Conservation (phyloP, 2,797 vertebrate genomes). For the Cryptoprocta ferox region DNA sequence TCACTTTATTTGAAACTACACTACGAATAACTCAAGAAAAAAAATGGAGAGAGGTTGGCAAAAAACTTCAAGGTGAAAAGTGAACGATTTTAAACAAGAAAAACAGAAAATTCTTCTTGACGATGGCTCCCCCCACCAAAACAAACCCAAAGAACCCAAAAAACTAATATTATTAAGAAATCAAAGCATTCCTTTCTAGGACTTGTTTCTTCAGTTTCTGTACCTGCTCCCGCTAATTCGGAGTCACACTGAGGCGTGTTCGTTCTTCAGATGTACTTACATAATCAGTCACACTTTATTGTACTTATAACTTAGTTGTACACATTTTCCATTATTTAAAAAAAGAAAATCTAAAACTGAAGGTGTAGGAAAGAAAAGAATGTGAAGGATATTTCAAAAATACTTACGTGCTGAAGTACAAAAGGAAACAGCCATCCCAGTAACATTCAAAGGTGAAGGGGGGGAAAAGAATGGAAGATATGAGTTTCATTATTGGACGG, state of each 20-base stretch:
- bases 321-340: background rate
- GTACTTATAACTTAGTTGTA: background rate
- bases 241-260: background rate
- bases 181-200: background rate
- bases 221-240: background rate
- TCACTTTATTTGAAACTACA: background rate
- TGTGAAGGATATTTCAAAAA: slow-evolving; percentile 57
- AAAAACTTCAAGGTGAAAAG: background rate
- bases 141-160: background rate
- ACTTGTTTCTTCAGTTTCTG: background rate
- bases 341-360: background rate
- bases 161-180: background rate
- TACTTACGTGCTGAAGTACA: slow-evolving; percentile 90
- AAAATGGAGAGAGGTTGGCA: background rate
- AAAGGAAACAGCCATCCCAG: slow-evolving; percentile 51
- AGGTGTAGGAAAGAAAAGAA: background rate
- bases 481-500: slow-evolving; percentile 34
- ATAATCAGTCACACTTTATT: background rate
- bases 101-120: background rate
- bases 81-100: slow-evolving; percentile 35
- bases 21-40: background rate
- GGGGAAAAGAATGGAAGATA: slow-evolving; percentile 61
- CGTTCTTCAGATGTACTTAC: background rate
- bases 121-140: background rate
- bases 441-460: slow-evolving; percentile 71